These are phyloP conservation scores for Musca vetustissima DNA, from an alignment of 1,140 invertebrate species.

Conservation along the genomic window DNA sequence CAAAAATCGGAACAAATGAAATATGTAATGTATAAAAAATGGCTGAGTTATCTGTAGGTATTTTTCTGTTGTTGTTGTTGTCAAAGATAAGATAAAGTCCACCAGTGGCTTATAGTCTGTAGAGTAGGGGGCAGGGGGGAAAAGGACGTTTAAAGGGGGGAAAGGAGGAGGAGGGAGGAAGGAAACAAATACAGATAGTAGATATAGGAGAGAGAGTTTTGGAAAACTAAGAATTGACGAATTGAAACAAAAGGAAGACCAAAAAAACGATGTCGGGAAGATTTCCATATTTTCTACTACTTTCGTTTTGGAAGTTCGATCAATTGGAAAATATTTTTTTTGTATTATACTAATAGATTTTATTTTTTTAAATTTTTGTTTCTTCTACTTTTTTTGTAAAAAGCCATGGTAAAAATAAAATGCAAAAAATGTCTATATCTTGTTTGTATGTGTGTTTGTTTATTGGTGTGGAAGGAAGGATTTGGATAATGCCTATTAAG, in stretches of 20 bases:
- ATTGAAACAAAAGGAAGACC: conserved; percentile 4
- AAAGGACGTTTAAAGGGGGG: neutral
- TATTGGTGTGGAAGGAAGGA: neutral
- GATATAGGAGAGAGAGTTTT: neutral
- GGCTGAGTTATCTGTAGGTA: neutral
- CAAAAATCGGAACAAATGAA: neutral
- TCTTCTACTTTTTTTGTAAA: neutral
- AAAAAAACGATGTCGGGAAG: neutral
- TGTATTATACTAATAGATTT: too few relatives aligned
- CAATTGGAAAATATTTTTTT: too few relatives aligned
- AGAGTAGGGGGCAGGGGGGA: conserved; percentile 4
- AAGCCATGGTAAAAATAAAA: neutral
- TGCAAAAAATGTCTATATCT: conserved; percentile 8
- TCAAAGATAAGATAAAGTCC: conserved; percentile 18
- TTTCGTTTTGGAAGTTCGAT: too few relatives aligned
- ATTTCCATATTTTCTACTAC: too few relatives aligned
- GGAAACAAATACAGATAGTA: neutral
- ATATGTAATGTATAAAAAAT: conserved; percentile 14
- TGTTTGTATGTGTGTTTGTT: too few relatives aligned
- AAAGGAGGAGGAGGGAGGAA: neutral
- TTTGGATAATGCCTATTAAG: neutral
- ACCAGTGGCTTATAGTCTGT: conserved; percentile 31
- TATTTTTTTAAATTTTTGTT: too few relatives aligned
- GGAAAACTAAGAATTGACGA: neutral
- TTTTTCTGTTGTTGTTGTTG: too few relatives aligned